Evolutionary conservation across 2,113 vertebrate species (phyloP).

Genomic region (Diglossa brunneiventris): DNA sequence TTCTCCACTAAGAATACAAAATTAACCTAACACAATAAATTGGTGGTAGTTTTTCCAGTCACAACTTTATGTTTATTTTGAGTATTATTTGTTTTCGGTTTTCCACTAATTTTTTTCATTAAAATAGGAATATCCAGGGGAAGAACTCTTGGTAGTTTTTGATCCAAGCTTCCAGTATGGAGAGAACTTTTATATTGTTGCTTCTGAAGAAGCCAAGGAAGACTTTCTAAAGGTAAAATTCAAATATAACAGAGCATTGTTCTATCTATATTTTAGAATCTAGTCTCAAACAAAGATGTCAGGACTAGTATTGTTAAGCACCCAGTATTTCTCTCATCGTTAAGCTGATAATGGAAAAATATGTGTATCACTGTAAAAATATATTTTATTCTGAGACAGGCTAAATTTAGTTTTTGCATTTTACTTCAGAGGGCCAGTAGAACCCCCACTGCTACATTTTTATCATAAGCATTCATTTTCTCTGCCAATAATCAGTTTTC

Average conservation of each 20-base stretch:
- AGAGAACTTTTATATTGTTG: slow-evolving; percentile 86
- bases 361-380: background rate
- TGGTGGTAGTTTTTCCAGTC: background rate
- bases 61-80: background rate
- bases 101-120: slow-evolving; percentile 10
- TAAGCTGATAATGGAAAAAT: background rate
- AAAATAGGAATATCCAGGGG: slow-evolving; percentile 86
- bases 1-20: background rate
- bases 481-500: background rate
- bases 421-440: background rate
- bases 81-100: background rate
- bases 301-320: background rate
- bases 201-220: slow-evolving; percentile 86
- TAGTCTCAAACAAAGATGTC: background rate
- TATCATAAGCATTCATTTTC: background rate
- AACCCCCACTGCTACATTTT: background rate
- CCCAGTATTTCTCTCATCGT: background rate
- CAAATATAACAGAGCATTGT: background rate
- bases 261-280: background rate
- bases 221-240: slow-evolving; percentile 78
- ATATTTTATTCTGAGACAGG: background rate
- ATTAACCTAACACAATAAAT: background rate
- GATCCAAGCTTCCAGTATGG: slow-evolving; percentile 84
- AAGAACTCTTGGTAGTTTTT: slow-evolving; percentile 87
- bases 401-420: background rate